Evolutionary conservation across 64 coral and sea anemone genomes (phyloP).

Genomic region (Cladopsammia gracilis): DNA sequence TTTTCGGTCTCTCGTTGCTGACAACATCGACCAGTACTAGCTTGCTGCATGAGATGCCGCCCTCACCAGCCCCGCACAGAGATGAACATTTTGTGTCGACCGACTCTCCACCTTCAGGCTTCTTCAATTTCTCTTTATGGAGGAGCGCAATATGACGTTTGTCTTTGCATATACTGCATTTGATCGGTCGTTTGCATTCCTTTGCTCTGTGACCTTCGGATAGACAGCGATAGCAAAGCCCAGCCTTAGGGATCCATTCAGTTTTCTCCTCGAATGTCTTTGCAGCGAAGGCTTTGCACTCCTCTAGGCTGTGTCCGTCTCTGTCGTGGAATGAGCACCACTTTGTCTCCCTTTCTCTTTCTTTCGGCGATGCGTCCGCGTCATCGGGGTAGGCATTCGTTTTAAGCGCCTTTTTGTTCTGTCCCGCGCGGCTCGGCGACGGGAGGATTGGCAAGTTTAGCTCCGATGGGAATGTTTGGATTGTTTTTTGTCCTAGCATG

Average conservation of each 20-base stretch:
- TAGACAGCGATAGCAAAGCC: too few relatives aligned
- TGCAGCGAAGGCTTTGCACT: conserved; percentile 37
- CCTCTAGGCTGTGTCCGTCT: conserved; percentile 11
- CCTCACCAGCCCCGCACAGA: background rate
- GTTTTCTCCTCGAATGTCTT: conserved; percentile 28
- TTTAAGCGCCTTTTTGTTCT: too few relatives aligned
- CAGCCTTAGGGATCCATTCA: conserved; percentile 54
- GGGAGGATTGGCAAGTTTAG: too few relatives aligned
- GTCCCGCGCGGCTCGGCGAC: too few relatives aligned
- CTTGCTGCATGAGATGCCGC: background rate
- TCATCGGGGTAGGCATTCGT: too few relatives aligned
- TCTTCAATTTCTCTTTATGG: conserved; percentile 24
- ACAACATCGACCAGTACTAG: conserved; percentile 4
- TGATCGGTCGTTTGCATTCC: background rate
- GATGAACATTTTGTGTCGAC: background rate
- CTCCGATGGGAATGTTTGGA: too few relatives aligned
- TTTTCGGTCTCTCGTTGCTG: background rate
- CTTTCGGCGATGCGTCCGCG: too few relatives aligned
- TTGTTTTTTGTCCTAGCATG: too few relatives aligned
- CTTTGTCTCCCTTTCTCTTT: background rate
- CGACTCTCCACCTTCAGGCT: background rate
- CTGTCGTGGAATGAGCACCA: conserved; percentile 46
- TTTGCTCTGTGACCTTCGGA: conserved; percentile 8
- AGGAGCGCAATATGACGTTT: conserved; percentile 34
- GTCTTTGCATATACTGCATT: conserved; percentile 30